Base-by-base conservation (phyloP, 2,888 invertebrate genomes). In the Hyles lineata region DNA sequence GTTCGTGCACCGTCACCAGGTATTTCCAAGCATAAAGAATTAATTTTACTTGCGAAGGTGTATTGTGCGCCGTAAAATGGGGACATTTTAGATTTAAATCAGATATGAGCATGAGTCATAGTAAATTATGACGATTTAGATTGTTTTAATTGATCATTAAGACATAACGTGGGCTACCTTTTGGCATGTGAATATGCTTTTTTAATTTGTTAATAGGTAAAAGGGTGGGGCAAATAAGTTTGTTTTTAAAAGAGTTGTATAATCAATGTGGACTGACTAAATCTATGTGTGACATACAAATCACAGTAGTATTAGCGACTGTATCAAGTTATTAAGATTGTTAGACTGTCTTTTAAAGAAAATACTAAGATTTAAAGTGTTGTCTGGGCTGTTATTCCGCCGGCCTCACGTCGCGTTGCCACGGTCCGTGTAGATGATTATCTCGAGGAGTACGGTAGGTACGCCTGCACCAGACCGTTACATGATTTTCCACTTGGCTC, bases 21-120 rank as follows among this genome's bases (percentile, higher is more conserved):
- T 63, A 63, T n/a, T 63, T 63, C 3, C 21, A 63, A 63, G 63
- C 63, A 35, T 60, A 63, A 21, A 63, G 9, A 63, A 63, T 63
- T 63, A 32, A 63, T 3, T 63, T 63, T 21, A 63, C 63, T 1
- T 63, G 19, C 4, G 0, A 19, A 63, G 35, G 19, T 63, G n/a
- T 35, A n/a, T 19, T 32, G n/a, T 63, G 63, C 63, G 21, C n/a
- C n/a, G 35, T 21, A 21, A 11, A 43, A 63, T n/a, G 62, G 62
- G 63, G 35, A 32, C 35, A 63, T 35, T 63, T 35, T 21, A 63
- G 35, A 63, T 63, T 63, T n/a, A 32, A 63, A 32, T 19, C 35
- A 63, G 63, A 63, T 63, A 63, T 63, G 63, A 32, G 21, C 63
- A n/a, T 63, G 63, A 63, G n/a, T 63, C 43, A 63, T 63, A 15